Evolutionary conservation across 2,888 invertebrate genomes (phyloP).

Genomic region (Xestia rhomboidea): DNA sequence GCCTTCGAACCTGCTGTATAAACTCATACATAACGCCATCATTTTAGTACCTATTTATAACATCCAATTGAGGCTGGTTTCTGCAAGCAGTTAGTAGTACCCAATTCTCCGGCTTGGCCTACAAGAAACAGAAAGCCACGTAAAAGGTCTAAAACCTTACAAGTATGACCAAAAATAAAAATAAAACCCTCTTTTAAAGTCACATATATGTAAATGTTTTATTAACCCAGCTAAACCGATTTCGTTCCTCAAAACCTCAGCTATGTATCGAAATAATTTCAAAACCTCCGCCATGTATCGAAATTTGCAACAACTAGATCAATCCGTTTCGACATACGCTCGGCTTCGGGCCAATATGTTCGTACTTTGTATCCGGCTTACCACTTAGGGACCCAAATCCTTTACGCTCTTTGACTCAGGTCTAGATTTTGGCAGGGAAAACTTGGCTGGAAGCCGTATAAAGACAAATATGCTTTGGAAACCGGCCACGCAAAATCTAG

Average conservation of each 20-base stretch:
- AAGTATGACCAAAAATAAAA: neutral
- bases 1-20: no score
- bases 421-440: conserved; percentile 52
- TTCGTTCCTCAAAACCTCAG: neutral
- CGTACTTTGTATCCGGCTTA: conserved; percentile 13
- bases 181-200: neutral
- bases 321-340: conserved; percentile 10
- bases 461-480: conserved; percentile 24
- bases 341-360: conserved; percentile 22
- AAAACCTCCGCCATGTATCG: neutral
- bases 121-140: neutral
- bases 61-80: no score
- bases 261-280: no score
- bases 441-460: conserved; percentile 46
- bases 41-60: neutral
- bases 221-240: neutral
- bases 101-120: neutral
- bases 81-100: neutral
- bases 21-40: neutral
- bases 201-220: neutral
- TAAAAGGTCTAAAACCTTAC: neutral
- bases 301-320: conserved; percentile 19
- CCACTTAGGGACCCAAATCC: conserved; percentile 26
- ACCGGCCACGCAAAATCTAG: conserved; percentile 23
- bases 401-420: conserved; percentile 38